These are phyloP conservation scores for Catharus minimus DNA, from an alignment of 2,113 vertebrate species.

Conservation along the genomic window DNA sequence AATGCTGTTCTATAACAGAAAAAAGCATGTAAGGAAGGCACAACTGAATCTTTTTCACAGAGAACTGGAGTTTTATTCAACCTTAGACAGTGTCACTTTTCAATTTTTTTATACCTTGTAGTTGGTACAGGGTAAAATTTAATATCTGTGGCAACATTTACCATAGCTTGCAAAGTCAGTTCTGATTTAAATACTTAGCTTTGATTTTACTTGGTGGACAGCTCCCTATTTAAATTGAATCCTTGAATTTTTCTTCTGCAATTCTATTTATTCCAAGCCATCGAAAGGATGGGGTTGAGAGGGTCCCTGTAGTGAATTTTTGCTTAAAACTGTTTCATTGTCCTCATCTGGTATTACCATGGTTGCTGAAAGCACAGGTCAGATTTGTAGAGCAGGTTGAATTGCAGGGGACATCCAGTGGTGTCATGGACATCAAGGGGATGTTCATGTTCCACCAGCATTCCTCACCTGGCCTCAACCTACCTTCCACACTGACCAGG, in stretches of 20 bases:
- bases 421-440: neutral
- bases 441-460: neutral
- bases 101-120: neutral
- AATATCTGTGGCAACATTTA: neutral
- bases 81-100: neutral
- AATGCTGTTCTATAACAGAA: neutral
- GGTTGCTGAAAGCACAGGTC: neutral
- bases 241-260: neutral
- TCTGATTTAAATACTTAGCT: neutral
- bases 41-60: neutral
- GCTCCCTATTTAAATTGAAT: neutral
- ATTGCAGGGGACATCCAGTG: neutral
- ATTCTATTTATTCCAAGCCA: neutral
- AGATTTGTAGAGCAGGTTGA: neutral
- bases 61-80: neutral
- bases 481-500: neutral
- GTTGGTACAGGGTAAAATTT: neutral
- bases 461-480: neutral
- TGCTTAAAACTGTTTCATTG: neutral
- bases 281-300: neutral
- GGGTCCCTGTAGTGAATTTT: neutral
- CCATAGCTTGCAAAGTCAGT: neutral
- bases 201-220: neutral
- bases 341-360: neutral
- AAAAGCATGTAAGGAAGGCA: neutral